Base-by-base conservation (phyloP, 2,888 invertebrate genomes). In the Macrophya alboannulata region DNA sequence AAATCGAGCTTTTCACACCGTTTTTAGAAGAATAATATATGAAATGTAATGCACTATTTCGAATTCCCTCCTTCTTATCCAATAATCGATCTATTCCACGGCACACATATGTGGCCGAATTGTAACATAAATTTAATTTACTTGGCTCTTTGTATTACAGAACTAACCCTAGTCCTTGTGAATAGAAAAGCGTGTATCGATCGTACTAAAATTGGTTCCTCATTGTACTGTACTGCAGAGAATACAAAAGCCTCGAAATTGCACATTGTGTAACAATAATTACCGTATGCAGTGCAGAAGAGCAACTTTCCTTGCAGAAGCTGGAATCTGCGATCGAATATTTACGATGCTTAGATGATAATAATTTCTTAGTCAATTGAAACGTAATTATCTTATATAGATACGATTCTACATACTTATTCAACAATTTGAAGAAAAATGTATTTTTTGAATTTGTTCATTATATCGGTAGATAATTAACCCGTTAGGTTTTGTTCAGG, bases 381-480 rank as follows among this genome's bases (percentile, higher is more conserved):
- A n/a, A n/a, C n/a, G n/a, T n/a, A n/a, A n/a, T n/a, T n/a, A n/a
- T n/a, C n/a, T n/a, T n/a, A n/a, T n/a, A n/a, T n/a, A n/a, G n/a
- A n/a, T n/a, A n/a, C n/a, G n/a, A n/a, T n/a, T n/a, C n/a, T n/a
- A n/a, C n/a, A n/a, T n/a, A n/a, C n/a, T n/a, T n/a, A n/a, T n/a
- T n/a, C n/a, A n/a, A n/a, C n/a, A 31, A 31, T 31, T 31, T 31
- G 31, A 31, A 31, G 31, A 31, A 21, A 21, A 25, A 59, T 8
- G 8, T 59, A 15, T 37, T 43, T 43, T n/a, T 72, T 15, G 9
- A 21, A 72, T 72, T 43, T 17, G 3, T 72, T 72, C 15, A n/a
- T 72, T 72, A n/a, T 10, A 43, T 17, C 5, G 72, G 37, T 43
- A 72, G 21, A 72, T 72, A 9, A 72, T 72, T n/a, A 37, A 65